Base-by-base conservation (phyloP, 2,888 invertebrate species). In the Callimorpha dominula region DNA sequence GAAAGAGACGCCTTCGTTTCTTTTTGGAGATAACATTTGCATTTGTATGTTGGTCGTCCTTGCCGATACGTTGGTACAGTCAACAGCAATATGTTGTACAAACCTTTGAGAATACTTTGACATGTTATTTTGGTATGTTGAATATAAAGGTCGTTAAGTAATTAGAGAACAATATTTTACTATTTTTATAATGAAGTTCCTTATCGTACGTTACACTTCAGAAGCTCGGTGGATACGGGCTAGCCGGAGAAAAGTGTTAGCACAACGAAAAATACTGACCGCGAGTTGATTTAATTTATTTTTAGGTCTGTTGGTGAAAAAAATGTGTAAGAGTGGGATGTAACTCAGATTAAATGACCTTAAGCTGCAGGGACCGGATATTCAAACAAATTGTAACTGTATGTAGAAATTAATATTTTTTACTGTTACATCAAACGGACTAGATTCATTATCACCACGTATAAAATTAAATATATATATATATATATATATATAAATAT, bases 331-430 rank as follows among this genome's bases (percentile, higher is more conserved):
- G 4, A 46, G 6, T 46, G 43, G 43, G 9, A 46, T 9, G 43
- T 46, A 46, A 46, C n/a, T 3, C 4, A 9, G 9, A 9, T 20
- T 4, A 57, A n/a, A n/a, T 17, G 52, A 52, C 17, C 15, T 7
- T 6, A 9, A 20, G 5, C 12, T 14, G 31, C 31, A 9, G 9
- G 42, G 9, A 43, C 3, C 14, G 49, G 15, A 7, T 15, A 62
- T 12, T 46, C 31, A 31, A 60, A 63, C 1, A 64, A 20, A 12
- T 6, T 63, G 12, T 50, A 63, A 50, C 20, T 60, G 0, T n/a
- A 50, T 49, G 43, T 65, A 40, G 20, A 43, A 52, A 67, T 72
- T 68, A n/a, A n/a, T 72, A 68, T 70, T 76, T 71, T 50, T 76
- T 54, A 71, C 66, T 60, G 49, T 54, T 52, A 65, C 50, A 68